Evolutionary conservation across 2,113 vertebrate genomes (phyloP), one percentile per base, ranked within the genome.

Genomic region (Cottus gobio): DNA sequence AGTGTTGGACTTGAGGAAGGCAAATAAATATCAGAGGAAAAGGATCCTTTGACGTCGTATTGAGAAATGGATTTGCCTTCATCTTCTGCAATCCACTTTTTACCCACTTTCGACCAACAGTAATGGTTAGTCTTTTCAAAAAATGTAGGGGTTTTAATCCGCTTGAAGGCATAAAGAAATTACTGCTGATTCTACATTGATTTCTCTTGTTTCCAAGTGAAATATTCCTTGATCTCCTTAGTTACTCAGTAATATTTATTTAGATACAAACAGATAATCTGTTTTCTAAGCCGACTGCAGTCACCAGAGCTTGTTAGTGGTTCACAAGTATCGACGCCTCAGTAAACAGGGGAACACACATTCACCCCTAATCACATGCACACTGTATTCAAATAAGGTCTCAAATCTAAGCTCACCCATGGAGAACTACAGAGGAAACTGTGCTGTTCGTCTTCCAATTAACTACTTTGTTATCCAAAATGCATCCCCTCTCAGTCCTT

Each of bases 381-480:
- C 16, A 58, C 46, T 18, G 37, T 70, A 69, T 65, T 57, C 58
- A 68, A 81, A 73, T 34, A 76, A 65, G 57, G 71, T 61, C 75
- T 72, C 39, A 82, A 60, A 65, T 79, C 54, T 71, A 56, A 81
- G 64, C 68, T 65, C 70, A 68, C 30, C 36, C 70, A 65, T 56
- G 42, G 36, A 72, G 68, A 75, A 48, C 57, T 46, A 56, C 24
- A 63, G 68, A 79, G 42, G 28, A 64, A 81, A 84, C 56, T 68
- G 64, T 28, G 50, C 44, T 67, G 13, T 30, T 56, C 36, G 67
- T 62, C 68, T 70, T 77, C 71, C 60, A 87, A 75, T 84, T 71
- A 83, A 66, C 62, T 37, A 75, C 63, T 28, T 60, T 71, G 54
- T 79, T 54, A 84, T 76, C 68, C 68, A 77, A 31, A 71, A 83